A percentile compares a stretch with the other conserved stretches of the same genome.
Evolutionary conservation across 1,140 invertebrate genomes (phyloP).

Genomic region (Calycopis cecrops): DNA sequence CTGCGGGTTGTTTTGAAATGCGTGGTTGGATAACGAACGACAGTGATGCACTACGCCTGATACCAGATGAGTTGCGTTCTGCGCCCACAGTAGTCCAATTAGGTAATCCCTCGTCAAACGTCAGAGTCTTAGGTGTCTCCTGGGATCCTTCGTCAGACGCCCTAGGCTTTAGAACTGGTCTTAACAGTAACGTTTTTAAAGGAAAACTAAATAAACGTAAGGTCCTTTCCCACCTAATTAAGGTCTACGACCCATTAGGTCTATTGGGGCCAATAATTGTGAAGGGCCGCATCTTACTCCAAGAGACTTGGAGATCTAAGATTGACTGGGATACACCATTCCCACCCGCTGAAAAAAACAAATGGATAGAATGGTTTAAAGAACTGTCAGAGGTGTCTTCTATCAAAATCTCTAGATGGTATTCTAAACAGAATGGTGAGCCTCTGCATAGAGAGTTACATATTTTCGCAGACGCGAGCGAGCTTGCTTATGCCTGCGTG

Average conservation of each 20-base stretch:
- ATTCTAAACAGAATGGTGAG: background rate
- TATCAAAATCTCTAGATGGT: background rate
- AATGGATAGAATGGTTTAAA: background rate
- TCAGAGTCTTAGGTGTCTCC: background rate
- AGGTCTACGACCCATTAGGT: slow-evolving; percentile 1
- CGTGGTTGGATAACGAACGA: slow-evolving; percentile 15
- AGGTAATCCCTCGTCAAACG: too few relatives aligned
- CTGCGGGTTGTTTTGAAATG: slow-evolving; percentile 1
- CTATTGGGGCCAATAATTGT: background rate
- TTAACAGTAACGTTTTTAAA: background rate
- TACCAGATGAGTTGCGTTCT: too few relatives aligned
- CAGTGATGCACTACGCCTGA: too few relatives aligned
- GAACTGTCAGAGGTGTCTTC: background rate
- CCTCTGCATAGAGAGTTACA: background rate
- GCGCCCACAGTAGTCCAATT: too few relatives aligned
- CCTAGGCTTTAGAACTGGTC: background rate
- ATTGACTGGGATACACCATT: background rate
- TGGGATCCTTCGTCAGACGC: background rate
- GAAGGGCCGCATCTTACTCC: background rate
- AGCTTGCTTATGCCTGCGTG: background rate
- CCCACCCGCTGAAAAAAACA: background rate
- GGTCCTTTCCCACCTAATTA: background rate
- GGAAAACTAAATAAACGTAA: background rate
- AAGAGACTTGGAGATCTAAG: background rate
- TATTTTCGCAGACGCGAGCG: background rate